Evolutionary conservation across 2,113 vertebrate species (phyloP).

Genomic region (Rhinogobius similis): DNA sequence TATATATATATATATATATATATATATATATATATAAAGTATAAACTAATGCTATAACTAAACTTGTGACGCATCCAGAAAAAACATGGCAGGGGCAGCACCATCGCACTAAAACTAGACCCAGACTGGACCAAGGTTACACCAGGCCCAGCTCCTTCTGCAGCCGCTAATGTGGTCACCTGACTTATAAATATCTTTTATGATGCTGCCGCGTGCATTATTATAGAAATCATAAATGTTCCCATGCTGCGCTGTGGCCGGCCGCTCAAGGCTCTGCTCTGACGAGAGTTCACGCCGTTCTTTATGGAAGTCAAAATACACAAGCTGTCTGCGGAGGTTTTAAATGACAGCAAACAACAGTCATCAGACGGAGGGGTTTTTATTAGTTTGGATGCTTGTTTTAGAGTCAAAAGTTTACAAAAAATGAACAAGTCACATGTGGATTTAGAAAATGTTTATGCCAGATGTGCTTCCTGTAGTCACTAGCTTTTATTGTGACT

Average conservation of each 20-base stretch:
- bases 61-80: no score
- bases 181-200: constrained; percentile 11
- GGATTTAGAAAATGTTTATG: no score
- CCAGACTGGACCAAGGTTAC: not conserved
- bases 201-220: not conserved
- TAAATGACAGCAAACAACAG: constrained; percentile 27
- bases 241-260: not conserved
- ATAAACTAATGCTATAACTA: no score
- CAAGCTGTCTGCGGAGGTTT: constrained; percentile 26
- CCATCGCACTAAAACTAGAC: not conserved
- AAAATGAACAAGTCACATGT: no score
- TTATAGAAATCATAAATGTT: constrained; percentile 7
- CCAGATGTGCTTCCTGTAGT: no score
- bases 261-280: not conserved
- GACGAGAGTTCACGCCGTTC: not conserved
- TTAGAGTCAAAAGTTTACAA: no score
- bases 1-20: no score
- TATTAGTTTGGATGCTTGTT: no score
- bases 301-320: constrained; percentile 3
- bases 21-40: no score
- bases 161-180: constrained; percentile 3
- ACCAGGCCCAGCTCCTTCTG: not conserved
- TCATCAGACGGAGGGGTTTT: no score
- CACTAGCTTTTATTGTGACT: no score
- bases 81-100: no score